Base-by-base conservation (phyloP, 1,140 invertebrate genomes). In the Trypoxylus dichotomus region DNA sequence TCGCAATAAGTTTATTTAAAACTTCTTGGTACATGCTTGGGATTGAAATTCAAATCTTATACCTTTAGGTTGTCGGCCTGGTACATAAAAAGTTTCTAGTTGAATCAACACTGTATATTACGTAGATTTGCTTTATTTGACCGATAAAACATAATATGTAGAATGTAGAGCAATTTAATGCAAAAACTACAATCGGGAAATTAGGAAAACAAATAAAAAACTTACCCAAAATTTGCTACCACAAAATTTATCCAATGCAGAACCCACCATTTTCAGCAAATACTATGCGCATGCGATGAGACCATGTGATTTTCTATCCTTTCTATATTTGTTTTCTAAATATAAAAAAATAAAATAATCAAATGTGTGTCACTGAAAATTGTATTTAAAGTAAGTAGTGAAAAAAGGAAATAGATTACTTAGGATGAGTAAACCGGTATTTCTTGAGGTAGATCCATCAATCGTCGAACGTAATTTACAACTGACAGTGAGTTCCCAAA, bases 181-280 rank as follows among this genome's bases (percentile, higher is more conserved):
- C 7, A 74, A 74, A 24, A 1, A 74, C 7, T 74, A 24, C 27
- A 42, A 74, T 21, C 11, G 3, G 27, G 10, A 68, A 68, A 68
- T 27, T 27, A 29, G 2, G 54, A 5, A 37, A 37, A 37, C 42
- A 24, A 27, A 37, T 82, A 84, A 83, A 82, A 81, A 82, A 88
- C 88, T 90, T 86, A 91, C 91, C 91, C 91, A 92, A 87, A 91
- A 92, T 79, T 84, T 84, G 47, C 89, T 89, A 27, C 90, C 90
- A 79, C 91, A 92, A 86, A 90, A 91, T 76, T 87, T 84, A 85
- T 91, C 90, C 89, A 91, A 88, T 8, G 47, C 43, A 43, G 75
- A 77, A 75, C 58, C 77, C 78, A 76, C 78, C 78, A 79, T 79
- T 79, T 47, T 78, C 41, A 47, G 15, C 11, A n/a, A 60, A 32